Evolutionary conservation across 2,113 vertebrate genomes (phyloP).

Genomic region (Procavia capensis): DNA sequence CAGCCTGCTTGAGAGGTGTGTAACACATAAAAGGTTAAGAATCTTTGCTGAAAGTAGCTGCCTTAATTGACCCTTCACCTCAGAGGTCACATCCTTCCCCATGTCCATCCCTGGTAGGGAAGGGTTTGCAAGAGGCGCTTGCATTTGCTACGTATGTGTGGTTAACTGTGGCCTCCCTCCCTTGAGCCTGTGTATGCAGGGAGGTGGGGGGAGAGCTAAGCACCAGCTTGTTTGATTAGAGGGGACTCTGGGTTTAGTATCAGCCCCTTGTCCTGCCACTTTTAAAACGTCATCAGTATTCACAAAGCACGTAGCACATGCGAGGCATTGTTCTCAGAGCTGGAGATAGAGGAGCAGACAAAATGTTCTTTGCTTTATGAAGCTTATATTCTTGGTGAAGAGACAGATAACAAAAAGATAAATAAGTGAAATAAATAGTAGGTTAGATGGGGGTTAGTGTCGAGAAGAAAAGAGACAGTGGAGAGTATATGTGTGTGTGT

Average conservation of each 20-base stretch:
- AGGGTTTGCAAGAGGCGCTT: neutral
- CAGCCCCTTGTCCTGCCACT: neutral
- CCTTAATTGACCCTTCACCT: neutral
- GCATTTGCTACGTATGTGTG: neutral
- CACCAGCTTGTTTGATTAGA: neutral
- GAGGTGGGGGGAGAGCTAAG: neutral
- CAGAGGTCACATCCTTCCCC: neutral
- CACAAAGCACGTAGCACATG: neutral
- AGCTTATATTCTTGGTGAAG: neutral
- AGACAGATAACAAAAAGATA: neutral
- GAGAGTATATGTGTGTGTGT: neutral
- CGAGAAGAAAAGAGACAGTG: neutral
- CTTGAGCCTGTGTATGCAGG: neutral
- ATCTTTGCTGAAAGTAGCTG: neutral
- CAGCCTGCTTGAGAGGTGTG: neutral
- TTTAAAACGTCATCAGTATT: neutral
- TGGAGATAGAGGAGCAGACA: neutral
- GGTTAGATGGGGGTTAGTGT: neutral
- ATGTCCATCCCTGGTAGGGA: neutral
- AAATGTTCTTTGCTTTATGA: neutral
- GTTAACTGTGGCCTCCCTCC: neutral
- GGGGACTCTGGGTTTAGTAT: neutral
- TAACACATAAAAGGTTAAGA: neutral
- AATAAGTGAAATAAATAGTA: neutral
- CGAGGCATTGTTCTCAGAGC: neutral